A percentile compares a stretch with the other conserved stretches of the same genome.
phyloP scores from a whole-genome alignment of 2,797 vertebrate genomes.

The Xerus rutilus region DNA sequence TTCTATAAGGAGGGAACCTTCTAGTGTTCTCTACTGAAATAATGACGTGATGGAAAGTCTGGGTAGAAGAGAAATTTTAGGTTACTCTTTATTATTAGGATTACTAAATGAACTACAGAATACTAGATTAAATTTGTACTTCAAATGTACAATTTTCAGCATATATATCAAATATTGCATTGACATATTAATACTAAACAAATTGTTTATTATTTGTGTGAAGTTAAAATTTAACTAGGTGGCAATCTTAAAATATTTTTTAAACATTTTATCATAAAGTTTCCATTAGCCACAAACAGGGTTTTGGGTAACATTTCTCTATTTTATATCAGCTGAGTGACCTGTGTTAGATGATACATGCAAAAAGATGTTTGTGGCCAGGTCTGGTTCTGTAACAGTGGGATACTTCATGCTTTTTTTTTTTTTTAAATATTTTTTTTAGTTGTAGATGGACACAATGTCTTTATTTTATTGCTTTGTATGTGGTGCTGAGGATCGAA shows the following conservation, averaged over 20 bases:
- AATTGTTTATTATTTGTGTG: not conserved
- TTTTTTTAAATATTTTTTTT: too few relatives aligned
- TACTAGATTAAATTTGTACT: not conserved
- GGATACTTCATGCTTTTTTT: too few relatives aligned
- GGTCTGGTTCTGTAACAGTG: too few relatives aligned
- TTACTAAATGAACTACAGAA: not conserved
- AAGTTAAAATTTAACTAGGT: slow-evolving; percentile 17
- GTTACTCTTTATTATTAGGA: not conserved
- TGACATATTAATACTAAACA: not conserved
- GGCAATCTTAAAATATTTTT: not conserved
- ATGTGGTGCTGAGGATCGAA: too few relatives aligned
- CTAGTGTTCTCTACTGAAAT: not conserved
- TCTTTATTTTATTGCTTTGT: too few relatives aligned
- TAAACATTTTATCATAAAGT: not conserved
- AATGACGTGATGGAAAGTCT: not conserved
- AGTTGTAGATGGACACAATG: too few relatives aligned
- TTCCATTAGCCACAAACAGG: not conserved
- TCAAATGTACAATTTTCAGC: not conserved
- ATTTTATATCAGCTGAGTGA: not conserved
- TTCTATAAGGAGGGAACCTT: not conserved
- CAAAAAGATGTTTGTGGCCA: not conserved
- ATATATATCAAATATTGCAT: not conserved
- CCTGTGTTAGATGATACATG: not conserved
- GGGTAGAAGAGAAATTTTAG: not conserved
- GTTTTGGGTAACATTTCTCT: not conserved